A percentile compares a stretch with the other conserved stretches of the same genome.
Conservation (phyloP, 1,140 invertebrate species). For the Eueides isabella region DNA sequence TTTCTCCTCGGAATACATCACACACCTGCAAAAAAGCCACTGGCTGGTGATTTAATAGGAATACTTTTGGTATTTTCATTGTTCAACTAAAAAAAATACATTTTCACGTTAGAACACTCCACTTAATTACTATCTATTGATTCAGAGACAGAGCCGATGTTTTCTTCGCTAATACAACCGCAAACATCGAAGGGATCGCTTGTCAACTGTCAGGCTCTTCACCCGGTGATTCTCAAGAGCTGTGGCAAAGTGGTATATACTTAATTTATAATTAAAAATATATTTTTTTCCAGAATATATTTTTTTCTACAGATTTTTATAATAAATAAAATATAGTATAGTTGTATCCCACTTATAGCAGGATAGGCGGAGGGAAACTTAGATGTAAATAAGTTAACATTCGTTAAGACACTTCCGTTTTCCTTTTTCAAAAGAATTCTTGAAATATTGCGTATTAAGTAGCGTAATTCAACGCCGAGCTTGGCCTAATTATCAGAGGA, state of each 20-base stretch:
- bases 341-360: too few species aligned
- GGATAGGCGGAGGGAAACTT: too few species aligned
- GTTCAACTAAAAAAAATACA: constrained; percentile 8
- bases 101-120: constrained; percentile 8
- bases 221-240: constrained; percentile 12
- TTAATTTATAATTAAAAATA: neutral
- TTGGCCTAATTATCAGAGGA: too few species aligned
- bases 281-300: neutral
- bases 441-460: neutral
- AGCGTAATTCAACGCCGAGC: too few species aligned
- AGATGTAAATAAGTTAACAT: too few species aligned
- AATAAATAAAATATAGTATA: too few species aligned
- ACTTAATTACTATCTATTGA: constrained; percentile 32
- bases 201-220: constrained; percentile 53
- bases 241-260: neutral
- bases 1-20: neutral
- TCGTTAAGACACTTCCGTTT: too few species aligned
- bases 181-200: constrained; percentile 57
- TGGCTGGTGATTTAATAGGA: neutral
- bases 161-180: constrained; percentile 63
- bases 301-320: neutral
- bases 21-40: neutral
- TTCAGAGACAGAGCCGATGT: constrained; percentile 43
- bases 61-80: neutral
- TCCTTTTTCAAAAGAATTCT: too few species aligned